phyloP scores from a whole-genome alignment of 2,888 invertebrate genomes.

The Liodrosophila aerea region DNA sequence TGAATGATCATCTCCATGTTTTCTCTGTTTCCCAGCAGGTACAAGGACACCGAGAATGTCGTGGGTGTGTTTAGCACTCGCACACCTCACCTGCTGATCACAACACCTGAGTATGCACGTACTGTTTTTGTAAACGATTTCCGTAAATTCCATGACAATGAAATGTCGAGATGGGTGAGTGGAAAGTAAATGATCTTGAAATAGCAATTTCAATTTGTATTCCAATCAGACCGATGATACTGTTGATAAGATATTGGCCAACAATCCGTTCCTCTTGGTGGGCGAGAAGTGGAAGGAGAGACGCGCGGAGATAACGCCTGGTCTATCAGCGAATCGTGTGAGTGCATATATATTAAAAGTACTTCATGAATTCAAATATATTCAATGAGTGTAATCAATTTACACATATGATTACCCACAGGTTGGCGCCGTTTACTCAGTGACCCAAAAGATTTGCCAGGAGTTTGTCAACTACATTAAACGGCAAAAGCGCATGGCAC shows the following conservation, averaged over 20 bases:
- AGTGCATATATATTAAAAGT: constrained; percentile 3
- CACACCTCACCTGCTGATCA: constrained; percentile 79
- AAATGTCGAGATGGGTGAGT: constrained; percentile 65
- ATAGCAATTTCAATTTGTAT: no score
- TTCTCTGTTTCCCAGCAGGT: constrained; percentile 35
- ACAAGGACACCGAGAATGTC: constrained; percentile 66
- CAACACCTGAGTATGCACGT: constrained; percentile 79
- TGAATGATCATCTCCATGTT: no score
- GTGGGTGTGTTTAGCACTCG: constrained; percentile 81
- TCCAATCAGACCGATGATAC: constrained; percentile 48
- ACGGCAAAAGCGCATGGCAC: constrained; percentile 62
- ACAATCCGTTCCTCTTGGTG: constrained; percentile 83
- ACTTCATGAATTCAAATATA: background rate
- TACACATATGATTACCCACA: no score
- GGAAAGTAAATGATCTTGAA: no score
- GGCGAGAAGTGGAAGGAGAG: constrained; percentile 83
- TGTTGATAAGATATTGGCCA: constrained; percentile 82
- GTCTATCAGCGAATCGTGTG: constrained; percentile 83
- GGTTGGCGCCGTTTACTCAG: constrained; percentile 83
- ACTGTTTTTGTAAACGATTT: constrained; percentile 82
- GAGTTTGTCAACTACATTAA: constrained; percentile 82
- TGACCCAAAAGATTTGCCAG: constrained; percentile 82
- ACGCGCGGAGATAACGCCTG: constrained; percentile 83
- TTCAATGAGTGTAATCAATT: no score
- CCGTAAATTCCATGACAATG: constrained; percentile 80